Evolutionary conservation across 30 jellyfish, hydroid and myxozoan genomes (phyloP), one percentile per base, ranked within the genome.

Genomic region (Aurelia sp.): DNA sequence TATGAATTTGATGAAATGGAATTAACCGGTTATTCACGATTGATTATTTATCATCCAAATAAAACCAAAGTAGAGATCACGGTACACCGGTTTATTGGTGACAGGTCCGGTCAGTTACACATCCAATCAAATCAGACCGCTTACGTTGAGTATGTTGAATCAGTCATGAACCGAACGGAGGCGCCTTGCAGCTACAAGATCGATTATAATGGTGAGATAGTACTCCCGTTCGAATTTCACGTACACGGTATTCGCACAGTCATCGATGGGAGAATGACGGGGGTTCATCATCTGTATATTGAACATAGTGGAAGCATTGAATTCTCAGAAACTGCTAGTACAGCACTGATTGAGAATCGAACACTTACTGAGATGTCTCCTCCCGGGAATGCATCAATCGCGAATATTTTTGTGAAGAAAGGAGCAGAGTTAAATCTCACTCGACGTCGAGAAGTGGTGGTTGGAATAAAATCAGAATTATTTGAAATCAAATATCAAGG

Each of bases 181-280:
- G 94, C 94, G 12, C 94, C 94, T 3, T 85, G 94, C 50, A 85
- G 94, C 68, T 85, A 47, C 57, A 73, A 73, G 53, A 53, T 85
- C 61, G 94, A 85, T 20, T 38, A 38, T 40, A 85, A 82, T 57
- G 94, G 80, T 9, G 94, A 85, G 81, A 75, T 85, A 61, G 76
- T 85, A 7, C 84, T 85, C 57, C 94, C 94, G 72, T 85, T 75
- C 27, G 94, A 85, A 31, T 85, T 72, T 71, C 94, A 85, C 63
- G 94, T 85, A 6, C 94, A 85, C 5, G 94, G 94, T 47, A 88
- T 85, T 44, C 82, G 94, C 18, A 60, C 94, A 0, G 76, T 85
- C 41, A 22, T 85, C 44, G 88, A 85, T 63, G 94, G 94, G 9
- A 63, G 88, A 73, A 62, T 85, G 88, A 85, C 94, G 76, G 94